A percentile compares a stretch with the other conserved stretches of the same genome.
Evolutionary conservation across 2,113 vertebrate genomes (phyloP).

Genomic region (Puffinus mauretanicus): DNA sequence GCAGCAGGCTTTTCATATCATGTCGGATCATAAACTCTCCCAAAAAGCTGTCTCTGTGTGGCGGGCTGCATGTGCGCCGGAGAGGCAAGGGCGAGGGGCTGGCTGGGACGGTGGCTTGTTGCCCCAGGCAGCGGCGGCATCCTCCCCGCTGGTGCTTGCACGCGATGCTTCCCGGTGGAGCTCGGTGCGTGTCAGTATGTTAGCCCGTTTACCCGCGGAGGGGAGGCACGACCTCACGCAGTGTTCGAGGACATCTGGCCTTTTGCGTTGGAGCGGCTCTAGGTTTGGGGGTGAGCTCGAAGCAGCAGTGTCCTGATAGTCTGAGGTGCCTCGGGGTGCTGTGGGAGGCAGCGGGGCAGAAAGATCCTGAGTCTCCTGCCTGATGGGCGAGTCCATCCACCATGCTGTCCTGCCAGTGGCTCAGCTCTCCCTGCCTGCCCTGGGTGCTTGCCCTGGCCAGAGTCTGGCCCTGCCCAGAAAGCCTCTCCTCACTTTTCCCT

Average conservation of each 20-base stretch:
- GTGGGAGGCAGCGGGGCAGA: neutral
- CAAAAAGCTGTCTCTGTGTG: slow-evolving; percentile 40
- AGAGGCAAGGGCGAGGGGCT: slow-evolving; percentile 43
- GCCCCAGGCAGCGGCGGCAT: neutral
- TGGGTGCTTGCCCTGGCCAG: neutral
- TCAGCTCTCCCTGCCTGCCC: neutral
- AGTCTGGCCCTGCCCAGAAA: neutral
- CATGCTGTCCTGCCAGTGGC: neutral
- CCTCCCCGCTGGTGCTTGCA: neutral
- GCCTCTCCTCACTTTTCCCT: neutral
- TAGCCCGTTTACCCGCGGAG: rapidly evolving
- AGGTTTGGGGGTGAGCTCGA: neutral
- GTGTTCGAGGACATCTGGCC: neutral
- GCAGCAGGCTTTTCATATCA: slow-evolving; percentile 44
- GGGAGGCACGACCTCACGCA: neutral
- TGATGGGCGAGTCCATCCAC: neutral
- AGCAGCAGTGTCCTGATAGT: neutral
- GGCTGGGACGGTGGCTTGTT: neutral
- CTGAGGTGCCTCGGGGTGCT: rapidly evolving
- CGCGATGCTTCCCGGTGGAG: rapidly evolving
- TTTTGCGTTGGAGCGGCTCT: neutral
- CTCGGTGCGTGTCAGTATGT: rapidly evolving
- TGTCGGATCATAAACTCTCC: slow-evolving; percentile 40
- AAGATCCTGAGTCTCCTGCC: neutral
- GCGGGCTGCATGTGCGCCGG: neutral